Evolutionary conservation across 2,888 invertebrate genomes (phyloP), one percentile per base, ranked within the genome.

Genomic region (Lamproptera curius): DNA sequence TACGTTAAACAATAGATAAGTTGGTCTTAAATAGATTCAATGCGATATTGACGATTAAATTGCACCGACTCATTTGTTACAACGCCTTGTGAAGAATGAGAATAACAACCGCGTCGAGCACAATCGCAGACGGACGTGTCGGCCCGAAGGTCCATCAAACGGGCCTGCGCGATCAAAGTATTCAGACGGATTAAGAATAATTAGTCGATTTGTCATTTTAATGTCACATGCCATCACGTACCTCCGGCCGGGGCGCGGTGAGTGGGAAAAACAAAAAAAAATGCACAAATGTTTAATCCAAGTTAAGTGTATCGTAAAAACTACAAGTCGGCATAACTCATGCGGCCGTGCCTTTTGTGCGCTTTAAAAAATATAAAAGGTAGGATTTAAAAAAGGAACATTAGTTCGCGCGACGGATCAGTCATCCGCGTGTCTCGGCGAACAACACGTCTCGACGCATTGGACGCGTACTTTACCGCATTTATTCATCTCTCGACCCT

Each of bases 161-260:
- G 59, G 57, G 55, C 53, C 48, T 44, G 54, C 64, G 68, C 72
- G 70, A 77, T 82, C 80, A 79, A 77, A 76, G 73, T 75, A 72
- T 78, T 81, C 77, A 76, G 60, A 53, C 74, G 79, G 84, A 83
- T 84, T 74, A 81, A 84, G 84, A 86, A 84, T 85, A 87, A 87
- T 87, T 86, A 86, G 78, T 76, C 76, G 76, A 87, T 87, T 85
- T 83, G 77, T 87, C 86, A 86, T 86, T 86, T 86, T 83, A 84
- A 86, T 84, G 86, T 85, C 84, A 84, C 85, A 86, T 85, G 84
- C 85, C 87, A 77, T 81, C 87, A 86, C 87, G 86, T 83, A 70
- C 68, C 63, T 42, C 58, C 59, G 61, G 59, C 59, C 55, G 63
- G 66, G 61, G 20, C 51, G 55, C 65, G 61, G 64, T 61, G 62